Conservation (phyloP, 2,113 vertebrate genomes). For the Ellobius talpinus region DNA sequence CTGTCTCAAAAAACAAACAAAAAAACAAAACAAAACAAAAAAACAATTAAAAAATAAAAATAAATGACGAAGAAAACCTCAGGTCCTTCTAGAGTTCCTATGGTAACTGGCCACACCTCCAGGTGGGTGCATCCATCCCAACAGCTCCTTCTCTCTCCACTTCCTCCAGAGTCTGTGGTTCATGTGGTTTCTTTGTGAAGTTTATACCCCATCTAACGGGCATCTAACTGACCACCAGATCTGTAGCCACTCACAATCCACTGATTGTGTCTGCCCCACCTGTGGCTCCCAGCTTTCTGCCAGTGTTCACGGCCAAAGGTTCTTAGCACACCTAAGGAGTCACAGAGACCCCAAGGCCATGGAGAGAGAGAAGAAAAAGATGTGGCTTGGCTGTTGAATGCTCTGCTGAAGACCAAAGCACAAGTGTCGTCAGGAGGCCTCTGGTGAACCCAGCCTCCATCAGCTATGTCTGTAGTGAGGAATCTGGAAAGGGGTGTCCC, state of each 20-base stretch:
- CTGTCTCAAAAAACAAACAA: not conserved
- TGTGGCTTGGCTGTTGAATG: not conserved
- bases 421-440: not conserved
- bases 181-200: not conserved
- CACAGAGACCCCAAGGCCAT: not conserved
- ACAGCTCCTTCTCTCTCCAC: not conserved
- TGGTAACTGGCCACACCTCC: not conserved
- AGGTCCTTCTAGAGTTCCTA: not conserved
- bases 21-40: not conserved
- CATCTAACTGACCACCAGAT: not conserved
- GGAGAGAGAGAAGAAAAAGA: not conserved
- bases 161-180: not conserved
- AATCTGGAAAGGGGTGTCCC: not conserved
- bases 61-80: not conserved
- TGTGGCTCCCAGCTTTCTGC: not conserved
- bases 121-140: accelerated
- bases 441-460: not conserved
- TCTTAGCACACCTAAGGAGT: not conserved
- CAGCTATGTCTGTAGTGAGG: not conserved
- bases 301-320: not conserved
- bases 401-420: not conserved
- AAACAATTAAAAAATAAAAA: not conserved
- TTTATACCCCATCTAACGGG: not conserved
- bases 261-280: not conserved
- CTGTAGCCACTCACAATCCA: not conserved